Base-by-base conservation (phyloP, 2,888 invertebrate species). In the Agrotis exclamationis region DNA sequence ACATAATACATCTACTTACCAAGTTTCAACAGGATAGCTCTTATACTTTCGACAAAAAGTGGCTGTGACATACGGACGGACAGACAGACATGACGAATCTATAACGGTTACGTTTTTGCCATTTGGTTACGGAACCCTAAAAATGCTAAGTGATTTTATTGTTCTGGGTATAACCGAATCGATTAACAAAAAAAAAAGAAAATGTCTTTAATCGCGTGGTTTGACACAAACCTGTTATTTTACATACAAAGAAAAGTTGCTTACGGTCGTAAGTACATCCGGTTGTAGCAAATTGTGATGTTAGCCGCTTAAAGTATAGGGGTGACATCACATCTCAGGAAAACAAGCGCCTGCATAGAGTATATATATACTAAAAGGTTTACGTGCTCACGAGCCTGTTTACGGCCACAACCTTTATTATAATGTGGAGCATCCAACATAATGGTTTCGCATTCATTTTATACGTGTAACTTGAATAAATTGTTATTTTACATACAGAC, bases 341-440 rank as follows among this genome's bases (percentile, higher is more conserved):
- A 56, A 70, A 63, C 59, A 57, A 70, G 56, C 45, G 11, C 44
- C 33, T 69, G 13, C 44, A 16, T 28, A 14, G 16, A 13, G 20
- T 57, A 48, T 11, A 11, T 48, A 28, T 45, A 16, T 48, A 63
- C 54, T 81, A 77, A 80, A 76, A 77, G 60, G 69, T 78, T 82
- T 78, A 70, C 66, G 65, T 70, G 28, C 45, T 72, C 53, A 53
- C 65, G 53, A 59, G 33, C 66, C 62, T 63, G 71, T 74, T 71
- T 79, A 81, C 63, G 53, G 59, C 63, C 50, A 53, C 60, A 74
- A 78, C 71, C 82, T 80, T 77, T 80, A 83, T 80, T 73, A 67
- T 71, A 71, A 73, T 71, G 77, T 70, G 65, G 56, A 84, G 50
- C 69, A 84, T 78, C 64, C 54, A 63, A 62, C 50, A 73, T 76